These are phyloP conservation scores for Drosophila leonis DNA, from an alignment of 2,888 invertebrate species.

Conservation along the genomic window DNA sequence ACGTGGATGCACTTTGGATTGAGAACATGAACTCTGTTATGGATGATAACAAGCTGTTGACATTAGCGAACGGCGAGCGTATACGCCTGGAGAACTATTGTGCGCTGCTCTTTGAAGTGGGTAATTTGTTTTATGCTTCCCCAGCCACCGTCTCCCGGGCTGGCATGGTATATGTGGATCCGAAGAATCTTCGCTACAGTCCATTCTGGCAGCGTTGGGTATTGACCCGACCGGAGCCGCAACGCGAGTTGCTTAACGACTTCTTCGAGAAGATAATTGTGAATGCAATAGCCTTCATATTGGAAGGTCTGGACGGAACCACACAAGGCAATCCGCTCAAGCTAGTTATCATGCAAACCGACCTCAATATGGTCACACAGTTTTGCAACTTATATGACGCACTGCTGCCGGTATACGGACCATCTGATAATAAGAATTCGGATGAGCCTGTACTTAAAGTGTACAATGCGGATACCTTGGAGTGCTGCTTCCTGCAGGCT, in stretches of 20 bases:
- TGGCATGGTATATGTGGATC: slow-evolving; percentile 97
- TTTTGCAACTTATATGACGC: slow-evolving; percentile 93
- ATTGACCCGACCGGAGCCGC: slow-evolving; percentile 86
- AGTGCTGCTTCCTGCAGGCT: slow-evolving; percentile 90
- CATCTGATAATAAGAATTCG: slow-evolving; percentile 84
- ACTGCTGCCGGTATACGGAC: slow-evolving; percentile 86
- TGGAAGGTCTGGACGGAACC: slow-evolving; percentile 91
- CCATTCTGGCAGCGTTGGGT: slow-evolving; percentile 96
- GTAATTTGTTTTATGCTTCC: slow-evolving; percentile 94
- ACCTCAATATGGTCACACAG: slow-evolving; percentile 94
- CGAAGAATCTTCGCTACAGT: slow-evolving; percentile 94
- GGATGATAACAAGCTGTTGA: slow-evolving; percentile 96
- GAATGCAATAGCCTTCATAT: slow-evolving; percentile 89
- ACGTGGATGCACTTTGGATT: slow-evolving; percentile 97
- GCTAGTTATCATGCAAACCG: slow-evolving; percentile 93
- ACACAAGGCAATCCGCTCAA: slow-evolving; percentile 91
- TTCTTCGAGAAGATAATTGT: slow-evolving; percentile 92
- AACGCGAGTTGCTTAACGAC: slow-evolving; percentile 85
- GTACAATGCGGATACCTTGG: slow-evolving; percentile 87
- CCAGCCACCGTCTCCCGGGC: slow-evolving; percentile 97
- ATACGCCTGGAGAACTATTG: slow-evolving; percentile 93
- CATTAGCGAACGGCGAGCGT: slow-evolving; percentile 95
- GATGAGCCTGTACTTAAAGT: slow-evolving; percentile 86
- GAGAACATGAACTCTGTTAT: slow-evolving; percentile 99
- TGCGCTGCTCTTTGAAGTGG: slow-evolving; percentile 95